Evolutionary conservation across 1,140 invertebrate genomes (phyloP), one percentile per base, ranked within the genome.

Genomic region (Drosophila lacteicornis): DNA sequence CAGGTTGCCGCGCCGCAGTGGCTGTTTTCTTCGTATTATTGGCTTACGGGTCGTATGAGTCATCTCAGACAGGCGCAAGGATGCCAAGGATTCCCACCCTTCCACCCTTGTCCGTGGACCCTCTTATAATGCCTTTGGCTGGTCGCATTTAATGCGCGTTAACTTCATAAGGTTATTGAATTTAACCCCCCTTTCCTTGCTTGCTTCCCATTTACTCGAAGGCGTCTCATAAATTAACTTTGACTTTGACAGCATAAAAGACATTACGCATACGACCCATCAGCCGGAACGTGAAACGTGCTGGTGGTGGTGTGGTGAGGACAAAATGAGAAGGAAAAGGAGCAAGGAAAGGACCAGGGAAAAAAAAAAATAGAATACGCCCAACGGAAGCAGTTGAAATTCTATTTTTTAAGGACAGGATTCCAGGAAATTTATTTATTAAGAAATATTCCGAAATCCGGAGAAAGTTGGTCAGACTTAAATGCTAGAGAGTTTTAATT

Each of bases 161-260:
- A 82, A 86, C 79, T 86, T 82, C 70, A 87, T 87, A 82, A 75
- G 82, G 73, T 85, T 79, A 85, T 85, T 85, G 82, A 79, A 87
- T 85, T 85, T 82, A 55, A 59, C 67, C 42, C 50, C n/a, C 27
- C 40, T 9, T 12, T 25, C 46, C 53, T 1, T 4, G n/a, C 59
- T 55, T n/a, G 38, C 70, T 15, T 27, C 11, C 69, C 38, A 60
- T 73, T 73, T 74, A 40, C 70, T 71, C 43, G 36, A 40, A 59
- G 70, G 57, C 38, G 45, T 60, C 73, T 47, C 61, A 67, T 63
- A 85, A 85, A 85, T 85, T 85, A 85, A 82, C 61, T 86, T 87
- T 79, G 79, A 87, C 82, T 81, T 85, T 85, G 62, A 74, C 78
- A 81, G 82, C 82, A 81, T 86, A 75, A 82, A 86, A 79, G 61